Percentiles rank a stretch among this genome's conserved stretches.
Conservation (phyloP, 2,888 invertebrate genomes). For the Caenorhabditis sp. region DNA sequence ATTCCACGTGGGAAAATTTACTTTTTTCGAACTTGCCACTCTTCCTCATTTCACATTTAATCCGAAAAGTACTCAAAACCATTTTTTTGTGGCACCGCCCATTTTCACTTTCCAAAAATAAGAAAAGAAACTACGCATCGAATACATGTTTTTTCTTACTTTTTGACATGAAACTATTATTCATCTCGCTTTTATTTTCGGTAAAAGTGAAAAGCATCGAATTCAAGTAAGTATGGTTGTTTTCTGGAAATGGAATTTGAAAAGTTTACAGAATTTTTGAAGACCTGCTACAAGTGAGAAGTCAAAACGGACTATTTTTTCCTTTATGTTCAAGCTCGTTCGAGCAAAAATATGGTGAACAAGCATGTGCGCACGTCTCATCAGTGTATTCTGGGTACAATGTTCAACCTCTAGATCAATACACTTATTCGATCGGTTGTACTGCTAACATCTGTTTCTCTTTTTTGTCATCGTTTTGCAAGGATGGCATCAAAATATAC, state of each 20-base stretch:
- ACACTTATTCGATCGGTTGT: slow-evolving; percentile 36
- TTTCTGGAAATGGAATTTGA: not conserved
- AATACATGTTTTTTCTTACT: not conserved
- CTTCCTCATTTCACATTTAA: not conserved
- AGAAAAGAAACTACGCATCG: not conserved
- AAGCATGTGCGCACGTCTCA: slow-evolving; percentile 20
- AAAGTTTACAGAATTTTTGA: slow-evolving; percentile 30
- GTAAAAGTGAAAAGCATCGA: not conserved
- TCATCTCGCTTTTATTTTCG: not conserved
- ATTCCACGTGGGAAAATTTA: too few species aligned
- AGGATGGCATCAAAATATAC: slow-evolving; percentile 26
- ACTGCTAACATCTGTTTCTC: slow-evolving; percentile 26
- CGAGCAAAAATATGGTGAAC: slow-evolving; percentile 32
- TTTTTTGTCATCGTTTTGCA: slow-evolving; percentile 38
- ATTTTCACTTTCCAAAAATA: not conserved
- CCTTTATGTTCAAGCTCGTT: slow-evolving; percentile 38
- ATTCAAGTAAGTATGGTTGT: not conserved
- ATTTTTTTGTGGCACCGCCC: not conserved
- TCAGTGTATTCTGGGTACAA: slow-evolving; percentile 19
- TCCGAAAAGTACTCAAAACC: not conserved
- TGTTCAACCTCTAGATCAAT: slow-evolving; percentile 15
- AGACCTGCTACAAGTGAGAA: slow-evolving; percentile 29
- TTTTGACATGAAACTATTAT: not conserved
- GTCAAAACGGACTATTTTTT: slow-evolving; percentile 23
- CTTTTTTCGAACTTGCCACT: too few species aligned